Conservation (phyloP, 2,113 vertebrate species). For the Terrapene triunguis region DNA sequence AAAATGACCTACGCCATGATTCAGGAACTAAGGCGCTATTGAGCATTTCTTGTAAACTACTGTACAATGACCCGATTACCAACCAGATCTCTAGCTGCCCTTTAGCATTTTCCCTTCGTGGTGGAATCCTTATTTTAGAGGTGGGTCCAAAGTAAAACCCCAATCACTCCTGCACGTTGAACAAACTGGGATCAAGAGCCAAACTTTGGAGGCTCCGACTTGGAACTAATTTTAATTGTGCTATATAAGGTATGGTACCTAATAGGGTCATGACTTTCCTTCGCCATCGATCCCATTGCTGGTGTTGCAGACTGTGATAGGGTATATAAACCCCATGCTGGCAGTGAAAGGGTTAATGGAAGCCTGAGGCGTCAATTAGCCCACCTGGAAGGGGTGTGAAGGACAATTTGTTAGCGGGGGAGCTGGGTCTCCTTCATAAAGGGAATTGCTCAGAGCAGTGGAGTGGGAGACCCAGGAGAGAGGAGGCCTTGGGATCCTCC, state of each 20-base stretch:
- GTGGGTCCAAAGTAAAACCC: not conserved
- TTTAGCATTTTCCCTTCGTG: not conserved
- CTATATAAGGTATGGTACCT: fast-evolving
- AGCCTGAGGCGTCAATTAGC: not conserved
- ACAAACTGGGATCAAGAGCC: not conserved
- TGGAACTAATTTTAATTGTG: not conserved
- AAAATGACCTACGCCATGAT: fast-evolving
- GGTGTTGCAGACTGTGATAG: not conserved
- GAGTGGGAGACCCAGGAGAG: not conserved
- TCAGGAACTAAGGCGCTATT: not conserved
- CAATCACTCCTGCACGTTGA: not conserved
- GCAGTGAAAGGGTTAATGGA: not conserved
- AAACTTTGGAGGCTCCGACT: not conserved
- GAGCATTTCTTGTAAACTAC: not conserved
- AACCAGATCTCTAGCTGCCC: fast-evolving
- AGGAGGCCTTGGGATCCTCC: too few species aligned
- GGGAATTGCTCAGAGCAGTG: not conserved
- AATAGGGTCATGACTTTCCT: not conserved
- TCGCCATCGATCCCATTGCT: fast-evolving
- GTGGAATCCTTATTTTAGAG: not conserved
- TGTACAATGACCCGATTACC: not conserved
- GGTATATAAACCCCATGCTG: not conserved
- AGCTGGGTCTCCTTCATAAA: not conserved
- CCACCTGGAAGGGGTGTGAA: not conserved
- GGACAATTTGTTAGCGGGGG: not conserved